Percentiles rank a stretch among this genome's conserved stretches.
These are phyloP conservation scores for Yponomeuta evonymella DNA, from an alignment of 2,888 invertebrate species.

Conservation along the genomic window DNA sequence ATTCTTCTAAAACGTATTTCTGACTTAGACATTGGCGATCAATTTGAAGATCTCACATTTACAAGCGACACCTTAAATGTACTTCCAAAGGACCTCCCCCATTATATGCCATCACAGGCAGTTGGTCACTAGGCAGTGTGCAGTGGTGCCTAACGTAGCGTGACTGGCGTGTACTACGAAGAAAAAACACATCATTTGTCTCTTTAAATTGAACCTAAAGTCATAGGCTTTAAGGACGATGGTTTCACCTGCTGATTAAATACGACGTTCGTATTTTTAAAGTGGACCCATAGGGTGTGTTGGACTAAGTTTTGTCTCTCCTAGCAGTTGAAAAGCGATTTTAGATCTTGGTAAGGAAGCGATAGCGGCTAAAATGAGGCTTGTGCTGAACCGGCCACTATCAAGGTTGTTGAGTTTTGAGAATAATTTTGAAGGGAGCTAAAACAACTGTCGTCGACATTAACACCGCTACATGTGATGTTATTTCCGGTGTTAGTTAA, in stretches of 20 bases:
- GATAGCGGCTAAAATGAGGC: not conserved
- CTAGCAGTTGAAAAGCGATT: not conserved
- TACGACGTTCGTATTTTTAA: too few relatives aligned
- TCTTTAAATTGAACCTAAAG: not conserved
- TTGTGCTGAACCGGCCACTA: not conserved
- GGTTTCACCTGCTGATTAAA: too few relatives aligned
- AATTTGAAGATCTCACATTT: not conserved
- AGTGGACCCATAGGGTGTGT: not conserved
- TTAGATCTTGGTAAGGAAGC: not conserved
- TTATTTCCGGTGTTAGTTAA: not conserved
- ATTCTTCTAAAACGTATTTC: too few relatives aligned
- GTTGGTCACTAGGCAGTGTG: constrained; percentile 9
- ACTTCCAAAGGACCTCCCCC: not conserved
- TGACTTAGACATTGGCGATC: not conserved
- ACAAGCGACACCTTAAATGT: not conserved
- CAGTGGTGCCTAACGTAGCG: constrained; percentile 8
- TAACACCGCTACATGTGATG: not conserved
- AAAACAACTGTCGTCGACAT: not conserved
- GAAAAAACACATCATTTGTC: not conserved
- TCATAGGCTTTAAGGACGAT: not conserved
- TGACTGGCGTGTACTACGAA: not conserved
- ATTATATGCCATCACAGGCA: not conserved
- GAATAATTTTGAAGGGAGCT: not conserved
- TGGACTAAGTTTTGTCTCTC: not conserved
- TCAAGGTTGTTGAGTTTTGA: not conserved